These are phyloP conservation scores for Lomographa bimaculata DNA, from an alignment of 2,888 invertebrate species.

Conservation along the genomic window DNA sequence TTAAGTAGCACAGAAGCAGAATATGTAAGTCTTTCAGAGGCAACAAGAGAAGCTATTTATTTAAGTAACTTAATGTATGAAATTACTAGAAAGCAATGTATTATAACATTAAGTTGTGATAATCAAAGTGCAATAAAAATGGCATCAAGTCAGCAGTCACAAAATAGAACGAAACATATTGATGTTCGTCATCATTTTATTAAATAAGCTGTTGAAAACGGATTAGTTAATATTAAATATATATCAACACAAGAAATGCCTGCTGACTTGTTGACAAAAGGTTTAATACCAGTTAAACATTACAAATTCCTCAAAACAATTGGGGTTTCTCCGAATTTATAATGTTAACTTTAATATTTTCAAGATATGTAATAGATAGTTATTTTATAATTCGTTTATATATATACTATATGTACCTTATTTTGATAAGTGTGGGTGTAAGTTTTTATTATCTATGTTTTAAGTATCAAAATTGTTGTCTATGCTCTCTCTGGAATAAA, in stretches of 20 bases:
- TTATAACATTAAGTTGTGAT: slow-evolving; percentile 9
- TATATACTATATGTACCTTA: too few relatives aligned
- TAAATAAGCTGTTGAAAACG: slow-evolving; percentile 1
- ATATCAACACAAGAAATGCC: slow-evolving; percentile 7
- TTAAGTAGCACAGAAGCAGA: slow-evolving; percentile 33
- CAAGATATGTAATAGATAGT: too few relatives aligned
- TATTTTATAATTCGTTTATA: too few relatives aligned
- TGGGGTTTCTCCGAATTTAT: too few relatives aligned
- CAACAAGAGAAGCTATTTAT: slow-evolving; percentile 21
- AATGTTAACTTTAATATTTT: too few relatives aligned
- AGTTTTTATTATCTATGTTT: too few relatives aligned
- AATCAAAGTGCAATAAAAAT: slow-evolving; percentile 15
- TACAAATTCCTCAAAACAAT: too few relatives aligned
- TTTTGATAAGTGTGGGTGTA: too few relatives aligned
- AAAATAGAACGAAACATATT: slow-evolving; percentile 14
- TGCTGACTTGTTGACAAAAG: slow-evolving; percentile 13
- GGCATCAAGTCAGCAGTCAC: slow-evolving; percentile 1
- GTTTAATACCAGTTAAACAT: slow-evolving; percentile 7
- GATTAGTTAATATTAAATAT: slow-evolving; percentile 3
- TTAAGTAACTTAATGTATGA: slow-evolving; percentile 9
- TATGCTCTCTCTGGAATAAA: too few relatives aligned
- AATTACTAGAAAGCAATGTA: background rate
- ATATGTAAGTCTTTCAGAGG: slow-evolving; percentile 26
- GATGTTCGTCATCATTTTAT: slow-evolving; percentile 10
- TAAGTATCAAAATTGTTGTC: too few relatives aligned